Percentiles rank a stretch among this genome's conserved stretches.
Conservation (phyloP, 2,113 vertebrate genomes). For the Cettia cetti region DNA sequence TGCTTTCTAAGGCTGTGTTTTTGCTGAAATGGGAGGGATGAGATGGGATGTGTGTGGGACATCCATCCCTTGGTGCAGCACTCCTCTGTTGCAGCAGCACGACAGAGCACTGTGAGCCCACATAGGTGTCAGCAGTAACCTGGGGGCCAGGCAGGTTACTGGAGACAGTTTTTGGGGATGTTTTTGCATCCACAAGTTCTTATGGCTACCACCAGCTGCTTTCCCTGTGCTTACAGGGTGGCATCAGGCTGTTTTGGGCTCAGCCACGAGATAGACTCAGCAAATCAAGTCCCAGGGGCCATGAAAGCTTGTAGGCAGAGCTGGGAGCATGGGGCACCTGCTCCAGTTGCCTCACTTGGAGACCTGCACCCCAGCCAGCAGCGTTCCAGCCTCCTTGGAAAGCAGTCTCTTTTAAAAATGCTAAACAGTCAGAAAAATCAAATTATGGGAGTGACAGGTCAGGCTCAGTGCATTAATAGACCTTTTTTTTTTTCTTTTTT, state of each 20-base stretch:
- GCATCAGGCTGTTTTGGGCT: background rate
- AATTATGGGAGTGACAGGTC: background rate
- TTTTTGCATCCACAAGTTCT: background rate
- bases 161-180: background rate
- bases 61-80: background rate
- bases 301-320: background rate
- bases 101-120: accelerated
- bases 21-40: background rate
- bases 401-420: background rate
- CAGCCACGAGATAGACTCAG: accelerated
- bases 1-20: background rate
- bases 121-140: accelerated
- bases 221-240: background rate
- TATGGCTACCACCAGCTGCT: background rate
- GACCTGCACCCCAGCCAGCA: background rate
- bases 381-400: background rate
- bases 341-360: background rate
- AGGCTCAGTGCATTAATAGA: background rate
- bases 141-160: background rate
- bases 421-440: background rate
- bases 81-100: accelerated
- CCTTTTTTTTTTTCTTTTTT: background rate
- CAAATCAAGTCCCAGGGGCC: background rate
- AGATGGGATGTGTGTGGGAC: background rate
- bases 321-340: background rate